Evolutionary conservation across 2,888 invertebrate species (phyloP).

Genomic region (Dasysyrphus albostriatus): DNA sequence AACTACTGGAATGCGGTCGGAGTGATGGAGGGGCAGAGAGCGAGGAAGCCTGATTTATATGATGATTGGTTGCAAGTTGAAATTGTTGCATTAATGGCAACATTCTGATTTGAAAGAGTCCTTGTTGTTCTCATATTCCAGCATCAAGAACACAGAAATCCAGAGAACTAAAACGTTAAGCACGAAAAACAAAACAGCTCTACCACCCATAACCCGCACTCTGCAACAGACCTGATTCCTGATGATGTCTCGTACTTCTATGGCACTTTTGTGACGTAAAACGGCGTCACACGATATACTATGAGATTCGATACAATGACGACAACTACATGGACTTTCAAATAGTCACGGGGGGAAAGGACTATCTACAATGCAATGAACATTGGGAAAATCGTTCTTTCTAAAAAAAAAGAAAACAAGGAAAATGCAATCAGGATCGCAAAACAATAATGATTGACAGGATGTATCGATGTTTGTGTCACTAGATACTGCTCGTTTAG

Average conservation of each 20-base stretch:
- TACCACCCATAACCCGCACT: constrained; percentile 4
- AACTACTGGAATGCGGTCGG: constrained; percentile 39
- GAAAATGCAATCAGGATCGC: constrained; percentile 73
- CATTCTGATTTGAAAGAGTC: constrained; percentile 75
- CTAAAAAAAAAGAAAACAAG: constrained; percentile 12
- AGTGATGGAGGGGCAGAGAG: not conserved
- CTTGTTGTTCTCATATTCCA: constrained; percentile 72
- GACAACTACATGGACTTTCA: not conserved
- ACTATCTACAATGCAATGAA: constrained; percentile 4
- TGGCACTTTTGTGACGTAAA: constrained; percentile 62
- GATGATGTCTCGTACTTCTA: constrained; percentile 49
- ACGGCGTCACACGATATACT: constrained; percentile 57
- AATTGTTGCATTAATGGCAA: constrained; percentile 76
- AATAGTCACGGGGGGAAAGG: not conserved
- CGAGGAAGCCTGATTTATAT: constrained; percentile 22
- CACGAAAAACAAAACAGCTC: constrained; percentile 6
- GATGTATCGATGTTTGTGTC: constrained; percentile 72
- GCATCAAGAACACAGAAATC: constrained; percentile 58
- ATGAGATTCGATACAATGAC: constrained; percentile 2
- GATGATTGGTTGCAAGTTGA: constrained; percentile 73
- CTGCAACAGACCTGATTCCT: not conserved
- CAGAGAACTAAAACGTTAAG: constrained; percentile 29
- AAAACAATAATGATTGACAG: constrained; percentile 76
- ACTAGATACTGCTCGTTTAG: constrained; percentile 3
- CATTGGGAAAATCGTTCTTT: constrained; percentile 58